These are phyloP conservation scores for Arctia plantaginis DNA, from an alignment of 2,888 invertebrate genomes.

Conservation along the genomic window DNA sequence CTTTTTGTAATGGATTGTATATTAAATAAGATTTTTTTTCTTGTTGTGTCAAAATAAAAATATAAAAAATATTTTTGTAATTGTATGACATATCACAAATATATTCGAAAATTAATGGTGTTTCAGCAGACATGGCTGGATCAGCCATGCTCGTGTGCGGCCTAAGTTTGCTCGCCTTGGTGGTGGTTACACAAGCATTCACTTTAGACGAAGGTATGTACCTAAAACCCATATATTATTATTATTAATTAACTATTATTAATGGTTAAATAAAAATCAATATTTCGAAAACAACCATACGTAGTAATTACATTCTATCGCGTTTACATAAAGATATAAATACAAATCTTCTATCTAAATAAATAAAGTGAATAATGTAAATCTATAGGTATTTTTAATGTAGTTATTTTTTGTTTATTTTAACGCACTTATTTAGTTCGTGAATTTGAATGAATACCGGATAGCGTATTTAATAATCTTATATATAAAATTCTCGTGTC, in stretches of 20 bases:
- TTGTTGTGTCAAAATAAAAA: not conserved
- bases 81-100: not conserved
- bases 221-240: slow-evolving; percentile 6
- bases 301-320: not conserved
- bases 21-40: no score
- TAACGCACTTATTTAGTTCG: no score
- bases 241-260: not conserved
- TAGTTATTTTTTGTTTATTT: no score
- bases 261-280: not conserved
- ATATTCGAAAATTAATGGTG: slow-evolving; percentile 30
- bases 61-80: not conserved
- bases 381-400: no score
- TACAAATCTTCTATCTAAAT: not conserved
- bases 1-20: not conserved
- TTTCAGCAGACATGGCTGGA: slow-evolving; percentile 70
- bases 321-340: not conserved
- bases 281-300: not conserved
- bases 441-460: no score
- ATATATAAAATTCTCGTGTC: no score
- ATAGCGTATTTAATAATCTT: no score
- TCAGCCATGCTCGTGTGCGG: slow-evolving; percentile 67
- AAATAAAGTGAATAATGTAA: no score
- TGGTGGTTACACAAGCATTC: slow-evolving; percentile 69
- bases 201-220: slow-evolving; percentile 84
- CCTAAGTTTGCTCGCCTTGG: slow-evolving; percentile 65